These are phyloP conservation scores for Plusia festucae DNA, from an alignment of 2,888 invertebrate genomes.

Conservation along the genomic window DNA sequence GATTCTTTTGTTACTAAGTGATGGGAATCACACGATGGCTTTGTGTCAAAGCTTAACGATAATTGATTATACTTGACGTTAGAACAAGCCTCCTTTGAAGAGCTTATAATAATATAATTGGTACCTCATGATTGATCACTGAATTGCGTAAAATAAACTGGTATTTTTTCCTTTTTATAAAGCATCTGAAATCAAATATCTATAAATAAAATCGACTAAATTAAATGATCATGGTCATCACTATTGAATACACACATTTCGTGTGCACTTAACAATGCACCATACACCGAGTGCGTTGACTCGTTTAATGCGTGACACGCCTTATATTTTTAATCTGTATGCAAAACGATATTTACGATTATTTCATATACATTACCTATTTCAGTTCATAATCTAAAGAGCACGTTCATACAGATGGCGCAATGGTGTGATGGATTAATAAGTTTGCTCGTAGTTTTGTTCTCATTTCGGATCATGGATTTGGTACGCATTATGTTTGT, in stretches of 20 bases:
- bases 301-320: slow-evolving; percentile 67
- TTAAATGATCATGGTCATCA: slow-evolving; percentile 25
- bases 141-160: neutral
- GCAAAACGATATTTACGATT: slow-evolving; percentile 13
- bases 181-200: neutral
- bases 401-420: neutral
- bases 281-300: slow-evolving; percentile 64
- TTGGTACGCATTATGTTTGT: slow-evolving; percentile 34
- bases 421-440: slow-evolving; percentile 18
- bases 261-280: slow-evolving; percentile 62
- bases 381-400: neutral
- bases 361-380: slow-evolving; percentile 22
- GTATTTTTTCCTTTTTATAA: too few relatives aligned
- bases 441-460: neutral
- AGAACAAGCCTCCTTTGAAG: neutral
- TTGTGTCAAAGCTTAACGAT: neutral
- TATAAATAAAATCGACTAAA: neutral
- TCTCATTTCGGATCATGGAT: slow-evolving; percentile 41
- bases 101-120: neutral
- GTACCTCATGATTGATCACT: neutral
- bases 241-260: slow-evolving; percentile 37
- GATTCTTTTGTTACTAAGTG: slow-evolving; percentile 37
- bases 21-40: slow-evolving; percentile 18
- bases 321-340: slow-evolving; percentile 45
- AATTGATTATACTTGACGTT: neutral